Percentiles rank a stretch among this genome's conserved stretches.
Evolutionary conservation across 2,888 invertebrate genomes (phyloP).

Genomic region (Cheilosia urbana): DNA sequence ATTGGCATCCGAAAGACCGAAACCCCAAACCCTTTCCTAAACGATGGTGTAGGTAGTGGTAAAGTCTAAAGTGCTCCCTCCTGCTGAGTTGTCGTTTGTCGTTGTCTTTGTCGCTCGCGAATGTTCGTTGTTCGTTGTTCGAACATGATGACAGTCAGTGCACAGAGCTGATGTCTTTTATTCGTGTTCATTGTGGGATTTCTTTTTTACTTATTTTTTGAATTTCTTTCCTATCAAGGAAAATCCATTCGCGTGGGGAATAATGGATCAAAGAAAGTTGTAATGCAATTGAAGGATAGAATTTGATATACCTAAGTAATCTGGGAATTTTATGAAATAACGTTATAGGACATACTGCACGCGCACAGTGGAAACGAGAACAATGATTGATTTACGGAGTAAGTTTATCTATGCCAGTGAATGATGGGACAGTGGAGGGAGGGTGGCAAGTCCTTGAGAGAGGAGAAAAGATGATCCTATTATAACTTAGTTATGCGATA

Average conservation of each 20-base stretch:
- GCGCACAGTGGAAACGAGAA: slow-evolving; percentile 36
- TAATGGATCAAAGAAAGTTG: slow-evolving; percentile 72
- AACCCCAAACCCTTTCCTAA: slow-evolving; percentile 5
- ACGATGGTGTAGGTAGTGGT: background rate
- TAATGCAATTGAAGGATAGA: slow-evolving; percentile 72
- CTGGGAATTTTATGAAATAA: slow-evolving; percentile 65
- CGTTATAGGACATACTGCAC: background rate
- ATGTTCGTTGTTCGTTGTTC: slow-evolving; percentile 33
- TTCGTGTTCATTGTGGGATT: slow-evolving; percentile 53
- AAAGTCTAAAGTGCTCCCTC: background rate
- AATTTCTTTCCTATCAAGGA: slow-evolving; percentile 23
- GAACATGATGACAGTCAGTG: slow-evolving; percentile 61
- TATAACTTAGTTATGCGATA: slow-evolving; percentile 70
- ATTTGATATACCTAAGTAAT: slow-evolving; percentile 68
- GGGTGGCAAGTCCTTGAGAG: slow-evolving; percentile 20
- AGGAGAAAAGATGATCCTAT: slow-evolving; percentile 64
- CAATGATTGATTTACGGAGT: slow-evolving; percentile 74
- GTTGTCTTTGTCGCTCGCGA: slow-evolving; percentile 43
- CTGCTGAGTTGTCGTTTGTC: slow-evolving; percentile 9
- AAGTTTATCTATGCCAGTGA: slow-evolving; percentile 42
- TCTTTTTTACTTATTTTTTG: slow-evolving; percentile 13
- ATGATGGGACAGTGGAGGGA: background rate
- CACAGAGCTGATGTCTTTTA: slow-evolving; percentile 64
- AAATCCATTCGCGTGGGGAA: slow-evolving; percentile 52
- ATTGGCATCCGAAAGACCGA: slow-evolving; percentile 36